Evolutionary conservation across 2,797 vertebrate species (phyloP).

Genomic region (Coluber constrictor): DNA sequence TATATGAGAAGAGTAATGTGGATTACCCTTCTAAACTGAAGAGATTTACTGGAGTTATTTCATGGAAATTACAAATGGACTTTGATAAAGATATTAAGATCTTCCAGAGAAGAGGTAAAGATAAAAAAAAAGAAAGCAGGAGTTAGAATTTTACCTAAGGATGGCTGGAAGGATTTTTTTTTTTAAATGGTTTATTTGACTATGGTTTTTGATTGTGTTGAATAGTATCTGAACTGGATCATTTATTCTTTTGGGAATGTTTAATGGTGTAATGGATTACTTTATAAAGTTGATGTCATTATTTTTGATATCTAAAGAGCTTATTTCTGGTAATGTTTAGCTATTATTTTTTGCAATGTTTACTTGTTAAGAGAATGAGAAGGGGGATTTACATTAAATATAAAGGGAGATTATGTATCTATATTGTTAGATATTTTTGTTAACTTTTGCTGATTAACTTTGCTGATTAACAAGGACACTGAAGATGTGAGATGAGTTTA

Average conservation of each 20-base stretch:
- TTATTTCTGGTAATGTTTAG: background rate
- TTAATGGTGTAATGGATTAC: background rate
- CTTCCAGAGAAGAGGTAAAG: background rate
- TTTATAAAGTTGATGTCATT: background rate
- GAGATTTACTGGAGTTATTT: background rate
- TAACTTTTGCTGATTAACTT: background rate
- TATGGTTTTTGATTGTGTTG: background rate
- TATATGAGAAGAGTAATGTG: background rate
- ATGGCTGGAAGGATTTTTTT: background rate
- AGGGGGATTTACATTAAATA: background rate
- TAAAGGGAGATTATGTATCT: background rate
- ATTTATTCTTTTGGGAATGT: background rate
- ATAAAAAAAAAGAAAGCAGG: background rate
- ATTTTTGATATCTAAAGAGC: background rate
- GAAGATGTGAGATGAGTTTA: background rate
- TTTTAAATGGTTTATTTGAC: background rate
- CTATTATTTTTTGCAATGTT: background rate
- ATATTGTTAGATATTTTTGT: background rate
- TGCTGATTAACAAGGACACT: background rate
- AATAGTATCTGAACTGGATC: background rate
- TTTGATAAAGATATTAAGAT: background rate
- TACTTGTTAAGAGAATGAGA: background rate
- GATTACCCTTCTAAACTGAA: background rate
- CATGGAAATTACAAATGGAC: background rate
- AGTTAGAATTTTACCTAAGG: background rate